Evolutionary conservation across 2,888 invertebrate species (phyloP), one percentile per base, ranked within the genome.

Genomic region (Stenodema calcarata): DNA sequence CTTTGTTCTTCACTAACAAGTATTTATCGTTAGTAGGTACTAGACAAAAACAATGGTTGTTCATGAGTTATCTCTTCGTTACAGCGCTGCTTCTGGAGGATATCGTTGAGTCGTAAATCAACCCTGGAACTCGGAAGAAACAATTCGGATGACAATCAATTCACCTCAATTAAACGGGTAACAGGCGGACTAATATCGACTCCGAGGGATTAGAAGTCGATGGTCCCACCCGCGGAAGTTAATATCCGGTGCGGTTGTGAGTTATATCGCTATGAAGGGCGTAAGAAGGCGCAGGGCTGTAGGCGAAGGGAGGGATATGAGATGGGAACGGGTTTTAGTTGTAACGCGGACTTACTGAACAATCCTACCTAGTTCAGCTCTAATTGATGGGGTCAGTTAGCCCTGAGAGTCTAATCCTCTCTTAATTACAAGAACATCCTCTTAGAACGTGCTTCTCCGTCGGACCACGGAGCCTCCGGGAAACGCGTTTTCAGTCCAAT

Each of bases 311-410:
- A 23, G 23, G 62, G n/a, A n/a, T n/a, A n/a, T n/a, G n/a, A n/a
- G n/a, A n/a, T n/a, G 50, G 50, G 27, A 23, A 18, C 7, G 18
- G 62, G n/a, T n/a, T n/a, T 62, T 62, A 23, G 62, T 62, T 62
- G 23, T 62, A 62, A 62, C 62, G 12, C 62, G 27, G 62, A 62
- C 62, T 62, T 27, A 62, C 62, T 62, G 62, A 62, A 62, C 62
- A 62, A 62, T 62, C 23, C 62, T 62, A 62, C 23, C 62, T 62
- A 62, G 62, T 62, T 62, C 23, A 62, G 62, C 18, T 62, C 62
- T 62, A 62, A 62, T 62, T 62, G 62, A 62, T 62, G 62, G 62
- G 62, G 62, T 62, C 62, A 62, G 62, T 62, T 62, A 62, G 62
- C 62, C 62, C 62, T 62, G 62, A 62, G 62, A 35, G 23, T 62